Evolutionary conservation across 2,888 invertebrate genomes (phyloP), one percentile per base, ranked within the genome.

Genomic region (Augiades crinisus): DNA sequence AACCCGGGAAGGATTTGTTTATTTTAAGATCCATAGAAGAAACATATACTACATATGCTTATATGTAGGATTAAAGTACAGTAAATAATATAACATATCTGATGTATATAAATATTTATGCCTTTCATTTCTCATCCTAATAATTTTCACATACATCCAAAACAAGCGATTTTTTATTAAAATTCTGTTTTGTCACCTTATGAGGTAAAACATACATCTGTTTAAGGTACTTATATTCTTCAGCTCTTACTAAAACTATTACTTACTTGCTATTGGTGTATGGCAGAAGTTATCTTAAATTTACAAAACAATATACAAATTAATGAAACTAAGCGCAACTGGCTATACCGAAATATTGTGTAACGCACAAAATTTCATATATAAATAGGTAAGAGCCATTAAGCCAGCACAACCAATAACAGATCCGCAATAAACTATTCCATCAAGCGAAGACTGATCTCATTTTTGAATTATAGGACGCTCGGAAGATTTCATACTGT

Each of bases 391-490:
- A 69, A 67, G 64, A 66, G 63, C 58, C 62, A 65, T 65, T 74
- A 72, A 69, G 70, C 73, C 72, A 69, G 61, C 65, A 67, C 61
- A 60, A 65, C 62, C 70, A 69, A 68, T 63, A 64, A 74, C 75
- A 75, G 74, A 73, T 62, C 68, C 68, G 66, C 72, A 70, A 77
- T 76, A 78, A 78, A 80, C 70, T 69, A 68, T 70, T 64, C 64
- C 68, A 74, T 76, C 72, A 75, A 69, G 68, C 63, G 61, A 64
- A 57, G 65, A 69, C 75, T 79, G 76, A 75, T 75, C 76, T 80
- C 77, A 76, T 78, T 80, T 80, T 81, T 79, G 76, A 85, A 81
- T 82, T 81, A 81, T 80, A 77, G 71, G 70, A 71, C 69, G 68
- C 64, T 66, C 65, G 57, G 62, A 65, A 72, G 72, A 72, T 77